Conservation (phyloP, 2,797 vertebrate genomes). For the Molossus alvarezi region DNA sequence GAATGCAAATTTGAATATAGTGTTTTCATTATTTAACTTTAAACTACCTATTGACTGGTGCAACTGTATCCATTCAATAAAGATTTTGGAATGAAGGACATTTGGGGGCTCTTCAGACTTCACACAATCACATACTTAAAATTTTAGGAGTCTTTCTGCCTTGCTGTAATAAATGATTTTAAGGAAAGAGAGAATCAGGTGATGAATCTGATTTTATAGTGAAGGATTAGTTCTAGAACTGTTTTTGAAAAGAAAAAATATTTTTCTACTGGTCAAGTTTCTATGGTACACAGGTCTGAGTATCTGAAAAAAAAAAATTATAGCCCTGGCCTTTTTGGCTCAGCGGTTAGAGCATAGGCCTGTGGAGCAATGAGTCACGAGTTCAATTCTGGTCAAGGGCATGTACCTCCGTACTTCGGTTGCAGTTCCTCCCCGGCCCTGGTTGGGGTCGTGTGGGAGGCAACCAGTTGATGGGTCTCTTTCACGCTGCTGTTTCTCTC, state of each 20-base stretch:
- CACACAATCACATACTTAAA: not conserved
- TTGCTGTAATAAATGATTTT: not conserved
- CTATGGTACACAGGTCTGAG: not conserved
- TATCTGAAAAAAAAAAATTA: not conserved
- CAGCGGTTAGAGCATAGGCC: no score
- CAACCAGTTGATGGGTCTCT: no score
- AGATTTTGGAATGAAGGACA: not conserved
- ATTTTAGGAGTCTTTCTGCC: not conserved
- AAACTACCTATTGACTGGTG: not conserved
- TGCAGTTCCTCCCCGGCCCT: no score
- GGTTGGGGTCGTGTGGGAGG: no score
- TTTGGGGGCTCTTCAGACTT: not conserved
- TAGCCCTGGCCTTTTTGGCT: no score
- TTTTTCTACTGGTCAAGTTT: not conserved
- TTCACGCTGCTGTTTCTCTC: no score
- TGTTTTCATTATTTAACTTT: not conserved
- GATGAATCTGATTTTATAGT: not conserved
- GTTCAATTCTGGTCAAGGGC: no score
- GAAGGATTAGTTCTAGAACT: not conserved
- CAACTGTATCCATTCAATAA: not conserved
- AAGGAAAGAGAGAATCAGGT: not conserved
- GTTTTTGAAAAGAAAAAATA: not conserved
- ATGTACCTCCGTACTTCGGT: no score
- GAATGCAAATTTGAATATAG: not conserved
- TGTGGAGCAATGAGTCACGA: no score